Evolutionary conservation across 2,888 invertebrate species (phyloP), one percentile per base, ranked within the genome.

Genomic region (Tipula unca): DNA sequence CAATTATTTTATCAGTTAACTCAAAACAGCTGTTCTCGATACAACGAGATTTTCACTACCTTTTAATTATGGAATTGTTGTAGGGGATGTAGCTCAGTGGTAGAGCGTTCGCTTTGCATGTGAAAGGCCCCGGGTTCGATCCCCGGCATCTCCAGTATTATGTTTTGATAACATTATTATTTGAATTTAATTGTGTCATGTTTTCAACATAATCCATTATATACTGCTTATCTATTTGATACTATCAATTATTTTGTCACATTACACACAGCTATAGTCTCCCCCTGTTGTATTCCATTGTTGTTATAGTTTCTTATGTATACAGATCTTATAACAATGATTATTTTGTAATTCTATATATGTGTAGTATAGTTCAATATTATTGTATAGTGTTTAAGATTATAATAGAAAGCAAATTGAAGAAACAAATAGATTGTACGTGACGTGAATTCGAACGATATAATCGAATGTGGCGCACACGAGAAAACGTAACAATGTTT

Each of bases 61-160:
- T n/a, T n/a, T n/a, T n/a, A n/a, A n/a, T n/a, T n/a, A n/a, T n/a
- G n/a, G n/a, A n/a, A n/a, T n/a, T n/a, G n/a, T n/a, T n/a, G n/a
- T n/a, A n/a, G 92, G 92, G 92, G 96, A 95, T 95, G 95, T 96
- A 96, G 96, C 96, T 96, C 96, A 96, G 95, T 95, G 96, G 96
- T 96, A 96, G 95, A 96, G 96, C 95, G 95, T 95, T 95, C 95
- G 95, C 96, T 96, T 96, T 95, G 96, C 96, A 96, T 96, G 96
- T 95, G 95, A 95, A 95, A 96, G 96, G 95, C 95, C 96, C 95
- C 95, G 96, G 96, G 96, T 96, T 96, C 96, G 95, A 96, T 95
- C 95, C 96, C 96, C 96, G 95, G 95, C 94, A 95, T 94, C 94
- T 94, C 95, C 94, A 94, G 88, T 90, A 88, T 90, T 91, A 90